Conservation (phyloP, 2,888 invertebrate genomes). For the Drosophila macrothrix region DNA sequence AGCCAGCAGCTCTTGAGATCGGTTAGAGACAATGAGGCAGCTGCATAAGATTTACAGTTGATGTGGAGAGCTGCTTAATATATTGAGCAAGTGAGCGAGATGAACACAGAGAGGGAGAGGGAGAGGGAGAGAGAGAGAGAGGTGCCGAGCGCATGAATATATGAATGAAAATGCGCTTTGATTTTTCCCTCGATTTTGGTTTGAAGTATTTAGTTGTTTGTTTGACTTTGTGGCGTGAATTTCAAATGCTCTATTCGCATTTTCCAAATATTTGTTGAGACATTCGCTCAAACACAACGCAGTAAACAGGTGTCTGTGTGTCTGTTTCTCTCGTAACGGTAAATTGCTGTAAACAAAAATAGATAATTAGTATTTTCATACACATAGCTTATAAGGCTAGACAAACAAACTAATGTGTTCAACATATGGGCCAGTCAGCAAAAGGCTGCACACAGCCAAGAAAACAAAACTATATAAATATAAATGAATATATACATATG, state of each 20-base stretch:
- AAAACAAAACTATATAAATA: slow-evolving; percentile 9
- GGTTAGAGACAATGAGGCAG: slow-evolving; percentile 34
- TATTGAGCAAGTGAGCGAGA: slow-evolving; percentile 7
- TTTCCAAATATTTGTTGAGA: slow-evolving; percentile 44
- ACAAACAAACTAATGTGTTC: slow-evolving; percentile 42
- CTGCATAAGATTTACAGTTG: slow-evolving; percentile 36
- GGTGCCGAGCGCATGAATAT: slow-evolving; percentile 16
- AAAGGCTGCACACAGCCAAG: slow-evolving; percentile 23
- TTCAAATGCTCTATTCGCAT: slow-evolving; percentile 53
- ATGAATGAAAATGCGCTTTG: slow-evolving; percentile 68
- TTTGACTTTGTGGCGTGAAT: slow-evolving; percentile 67
- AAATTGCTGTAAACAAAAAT: slow-evolving; percentile 61
- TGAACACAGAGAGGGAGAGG: slow-evolving; percentile 5
- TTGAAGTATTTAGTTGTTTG: slow-evolving; percentile 56
- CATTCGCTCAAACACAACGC: slow-evolving; percentile 24
- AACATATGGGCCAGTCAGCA: slow-evolving; percentile 40
- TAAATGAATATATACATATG: slow-evolving; percentile 4
- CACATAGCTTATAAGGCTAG: slow-evolving; percentile 9
- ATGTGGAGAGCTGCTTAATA: slow-evolving; percentile 24
- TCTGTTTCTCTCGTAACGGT: slow-evolving; percentile 22
- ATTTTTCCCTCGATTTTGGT: slow-evolving; percentile 50
- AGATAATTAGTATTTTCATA: slow-evolving; percentile 35
- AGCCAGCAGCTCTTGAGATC: slow-evolving; percentile 46
- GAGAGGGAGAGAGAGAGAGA: slow-evolving; percentile 9
- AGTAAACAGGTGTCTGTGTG: slow-evolving; percentile 67